Conservation (phyloP, 2,797 vertebrate genomes). For the Distichodus sexfasciatus region DNA sequence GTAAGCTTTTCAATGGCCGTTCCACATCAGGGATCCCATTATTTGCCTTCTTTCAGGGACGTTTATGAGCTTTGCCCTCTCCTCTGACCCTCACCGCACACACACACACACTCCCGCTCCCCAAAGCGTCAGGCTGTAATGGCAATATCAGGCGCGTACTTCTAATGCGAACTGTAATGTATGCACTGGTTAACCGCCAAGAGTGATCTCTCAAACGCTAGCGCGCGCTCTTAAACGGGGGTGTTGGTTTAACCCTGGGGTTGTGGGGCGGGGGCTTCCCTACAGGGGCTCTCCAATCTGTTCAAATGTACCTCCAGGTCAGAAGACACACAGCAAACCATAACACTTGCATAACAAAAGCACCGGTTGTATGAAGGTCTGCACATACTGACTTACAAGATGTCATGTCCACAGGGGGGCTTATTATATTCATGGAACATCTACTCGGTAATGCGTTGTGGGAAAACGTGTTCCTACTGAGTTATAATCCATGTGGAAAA, state of each 20-base stretch:
- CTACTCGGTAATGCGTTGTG: neutral
- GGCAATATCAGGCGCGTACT: slow-evolving; percentile 37
- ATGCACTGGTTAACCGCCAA: slow-evolving; percentile 62
- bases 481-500: neutral
- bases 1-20: slow-evolving; percentile 70
- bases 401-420: neutral
- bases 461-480: neutral
- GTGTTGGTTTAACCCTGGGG: slow-evolving; percentile 62
- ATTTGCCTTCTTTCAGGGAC: slow-evolving; percentile 66
- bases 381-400: neutral
- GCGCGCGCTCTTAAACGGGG: slow-evolving; percentile 53
- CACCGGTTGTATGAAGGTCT: slow-evolving; percentile 1
- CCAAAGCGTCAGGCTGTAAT: slow-evolving; percentile 39
- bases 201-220: slow-evolving; percentile 37
- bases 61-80: slow-evolving; percentile 67
- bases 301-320: slow-evolving; percentile 34
- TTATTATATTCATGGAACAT: neutral
- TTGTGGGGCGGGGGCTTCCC: slow-evolving; percentile 37
- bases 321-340: slow-evolving; percentile 12
- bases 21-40: slow-evolving; percentile 75
- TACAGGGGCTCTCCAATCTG: slow-evolving; percentile 27
- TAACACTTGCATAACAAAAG: slow-evolving; percentile 21
- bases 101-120: slow-evolving; percentile 41
- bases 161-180: slow-evolving; percentile 58
- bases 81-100: slow-evolving; percentile 60